Percentiles rank a stretch among this genome's conserved stretches.
Evolutionary conservation across 1,140 invertebrate species (phyloP).

Genomic region (Scaptomyza graminum): DNA sequence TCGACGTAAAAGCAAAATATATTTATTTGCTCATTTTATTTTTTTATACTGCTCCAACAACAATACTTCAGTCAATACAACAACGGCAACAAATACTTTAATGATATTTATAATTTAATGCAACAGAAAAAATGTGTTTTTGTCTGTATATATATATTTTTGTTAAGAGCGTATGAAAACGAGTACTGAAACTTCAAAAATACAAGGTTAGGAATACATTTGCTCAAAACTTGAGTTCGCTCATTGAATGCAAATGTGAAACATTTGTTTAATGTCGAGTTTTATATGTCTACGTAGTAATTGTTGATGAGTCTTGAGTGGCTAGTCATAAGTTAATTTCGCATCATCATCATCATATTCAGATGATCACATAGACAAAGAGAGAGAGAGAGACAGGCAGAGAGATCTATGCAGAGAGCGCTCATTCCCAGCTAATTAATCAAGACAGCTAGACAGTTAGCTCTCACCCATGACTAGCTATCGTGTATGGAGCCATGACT

Average conservation of each 20-base stretch:
- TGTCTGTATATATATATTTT: no score
- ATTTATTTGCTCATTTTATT: constrained; percentile 12
- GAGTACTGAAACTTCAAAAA: constrained; percentile 3
- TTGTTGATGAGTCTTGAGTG: constrained; percentile 42
- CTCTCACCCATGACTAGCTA: constrained; percentile 31
- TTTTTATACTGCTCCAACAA: not conserved
- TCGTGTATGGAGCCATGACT: not conserved
- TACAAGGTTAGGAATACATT: constrained; percentile 36
- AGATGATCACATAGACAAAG: constrained; percentile 7
- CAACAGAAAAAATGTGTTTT: constrained; percentile 4
- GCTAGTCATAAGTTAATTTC: constrained; percentile 12
- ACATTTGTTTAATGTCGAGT: constrained; percentile 37
- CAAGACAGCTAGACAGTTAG: constrained; percentile 37
- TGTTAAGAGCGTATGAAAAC: constrained; percentile 13
- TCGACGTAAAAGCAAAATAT: not conserved
- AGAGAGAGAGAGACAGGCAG: constrained; percentile 5
- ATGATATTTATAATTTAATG: constrained; percentile 37
- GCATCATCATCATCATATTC: constrained; percentile 39
- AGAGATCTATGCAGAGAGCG: constrained; percentile 12
- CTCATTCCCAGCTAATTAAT: constrained; percentile 75
- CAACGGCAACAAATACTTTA: constrained; percentile 26
- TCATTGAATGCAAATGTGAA: constrained; percentile 47
- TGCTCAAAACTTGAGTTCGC: constrained; percentile 1
- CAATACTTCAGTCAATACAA: not conserved
- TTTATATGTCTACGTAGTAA: constrained; percentile 27